Percentiles rank a stretch among this genome's conserved stretches.
Conservation (phyloP, 2,113 vertebrate genomes). For the Siniperca chuatsi region DNA sequence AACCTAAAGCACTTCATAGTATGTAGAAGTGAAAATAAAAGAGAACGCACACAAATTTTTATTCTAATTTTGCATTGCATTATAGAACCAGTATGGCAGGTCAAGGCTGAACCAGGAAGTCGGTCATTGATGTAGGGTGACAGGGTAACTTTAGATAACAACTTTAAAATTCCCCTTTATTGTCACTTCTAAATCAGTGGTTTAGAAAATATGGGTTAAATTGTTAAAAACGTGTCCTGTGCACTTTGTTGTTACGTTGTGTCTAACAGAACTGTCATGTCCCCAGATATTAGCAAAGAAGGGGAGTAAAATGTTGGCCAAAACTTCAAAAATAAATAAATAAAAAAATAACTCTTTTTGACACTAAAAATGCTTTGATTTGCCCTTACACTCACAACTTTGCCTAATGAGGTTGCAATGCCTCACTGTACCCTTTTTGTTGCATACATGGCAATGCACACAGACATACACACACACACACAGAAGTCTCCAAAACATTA, state of each 20-base stretch:
- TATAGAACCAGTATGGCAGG: too few species aligned
- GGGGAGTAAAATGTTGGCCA: not conserved
- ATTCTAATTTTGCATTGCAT: not conserved
- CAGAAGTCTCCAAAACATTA: not conserved
- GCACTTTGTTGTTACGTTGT: not conserved
- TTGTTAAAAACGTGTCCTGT: not conserved
- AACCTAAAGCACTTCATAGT: too few species aligned
- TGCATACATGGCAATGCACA: constrained; percentile 11
- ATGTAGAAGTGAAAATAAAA: too few species aligned
- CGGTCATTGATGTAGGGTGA: too few species aligned
- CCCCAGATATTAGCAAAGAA: not conserved
- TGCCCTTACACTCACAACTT: not conserved
- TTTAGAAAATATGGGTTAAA: not conserved
- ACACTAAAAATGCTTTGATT: not conserved
- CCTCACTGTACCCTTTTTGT: not conserved
- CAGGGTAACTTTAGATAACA: not conserved
- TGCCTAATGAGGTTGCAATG: not conserved
- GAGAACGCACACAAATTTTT: not conserved
- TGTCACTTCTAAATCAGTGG: not conserved
- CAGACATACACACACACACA: not conserved
- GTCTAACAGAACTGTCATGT: too few species aligned
- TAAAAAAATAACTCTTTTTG: not conserved
- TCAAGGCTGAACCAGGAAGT: too few species aligned
- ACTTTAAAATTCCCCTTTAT: not conserved
- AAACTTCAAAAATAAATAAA: not conserved